Base-by-base conservation (phyloP, 64 coral and sea anemone genomes). In the Pocillopora damicornis region DNA sequence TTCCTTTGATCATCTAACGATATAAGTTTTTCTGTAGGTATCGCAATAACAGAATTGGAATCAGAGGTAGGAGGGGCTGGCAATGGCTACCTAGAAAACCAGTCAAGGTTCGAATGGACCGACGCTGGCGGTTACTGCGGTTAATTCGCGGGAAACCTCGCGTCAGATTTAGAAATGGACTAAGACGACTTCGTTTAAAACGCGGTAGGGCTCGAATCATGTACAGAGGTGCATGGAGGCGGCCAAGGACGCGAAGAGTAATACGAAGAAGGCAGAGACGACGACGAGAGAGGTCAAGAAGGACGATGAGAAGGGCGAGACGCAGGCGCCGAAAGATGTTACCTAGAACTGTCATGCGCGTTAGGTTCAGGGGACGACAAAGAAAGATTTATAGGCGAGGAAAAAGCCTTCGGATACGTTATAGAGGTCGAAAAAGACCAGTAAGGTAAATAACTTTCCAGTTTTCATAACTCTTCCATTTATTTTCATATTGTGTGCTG, bases 281-380 rank as follows among this genome's bases (percentile, higher is more conserved):
- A 25, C 2, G 10, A 13, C 81, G 81, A 20, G 57, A 65, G 30
- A 85, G 81, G 63, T 38, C 13, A 23, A 63, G 64, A 6, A 63
- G 81, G 72, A 85, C 65, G 72, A 85, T 72, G 18, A 68, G 81
- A n/a, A 66, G 64, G 25, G 57, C 30, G 13, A 68, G 81, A 85
- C 64, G 81, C 56, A 63, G 12, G 23, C 77, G 81, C 4, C 63
- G 66, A 69, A 22, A 69, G 42, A 22, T 17, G 67, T n/a, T 4
- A 26, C 63, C 63, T 22, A 11, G 64, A 56, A n/a, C 37, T 13
- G 37, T 85, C 11, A 85, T 85, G 81, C 81, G 63, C 15, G 65
- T 58, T 37, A 57, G 11, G 10, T 73, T 23, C 5, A 58, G 65
- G 35, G 13, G 64, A 57, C 81, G 65, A 51, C 42, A 51, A 13